Evolutionary conservation across 2,113 vertebrate genomes (phyloP), one percentile per base, ranked within the genome.

Genomic region (Chionomys nivalis): DNA sequence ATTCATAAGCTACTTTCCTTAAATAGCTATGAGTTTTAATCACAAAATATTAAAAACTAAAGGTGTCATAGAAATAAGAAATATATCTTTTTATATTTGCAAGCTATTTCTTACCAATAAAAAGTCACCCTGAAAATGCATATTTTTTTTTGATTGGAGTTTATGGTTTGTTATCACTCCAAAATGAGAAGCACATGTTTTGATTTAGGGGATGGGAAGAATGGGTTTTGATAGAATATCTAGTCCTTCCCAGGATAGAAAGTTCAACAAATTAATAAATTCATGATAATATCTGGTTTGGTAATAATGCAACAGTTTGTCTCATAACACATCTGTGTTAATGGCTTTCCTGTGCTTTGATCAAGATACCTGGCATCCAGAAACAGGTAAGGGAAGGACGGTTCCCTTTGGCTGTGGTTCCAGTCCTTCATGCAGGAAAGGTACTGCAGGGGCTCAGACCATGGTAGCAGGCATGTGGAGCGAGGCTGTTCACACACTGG

Each of bases 71-170:
- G n/a, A 70, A 85, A 92, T 89, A 91, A 94, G 31, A 94, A 72
- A 92, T 44, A 36, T 49, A 28, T 61, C 52, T 24, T 92, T 86
- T 77, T 47, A 39, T 94, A 26, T 49, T 77, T 87, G 6, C 39
- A 96, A 91, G 75, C 19, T 93, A 5, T 89, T 92, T 93, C 63
- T 95, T n/a, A 86, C 88, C 90, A 95, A 94, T 97, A 96, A 98
- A 98, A 95, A 79, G 77, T 88, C 49, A 89, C 49, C 79, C 36
- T 93, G 86, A 79, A 97, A 97, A 96, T 19, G 87, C 78, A 5
- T 52, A 68, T 61, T 3, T 77, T 90, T 3, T 76, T 88, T 58
- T 58, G 14, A 90, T 89, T 94, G 16, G 9, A 6, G 14, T 26
- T 52, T 55, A 42, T 76, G 39, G 52, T 42, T 83, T 63, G 31